Evolutionary conservation across 30 jellyfish, hydroid and myxozoan species (phyloP).

Genomic region (Catostylus mosaicus): DNA sequence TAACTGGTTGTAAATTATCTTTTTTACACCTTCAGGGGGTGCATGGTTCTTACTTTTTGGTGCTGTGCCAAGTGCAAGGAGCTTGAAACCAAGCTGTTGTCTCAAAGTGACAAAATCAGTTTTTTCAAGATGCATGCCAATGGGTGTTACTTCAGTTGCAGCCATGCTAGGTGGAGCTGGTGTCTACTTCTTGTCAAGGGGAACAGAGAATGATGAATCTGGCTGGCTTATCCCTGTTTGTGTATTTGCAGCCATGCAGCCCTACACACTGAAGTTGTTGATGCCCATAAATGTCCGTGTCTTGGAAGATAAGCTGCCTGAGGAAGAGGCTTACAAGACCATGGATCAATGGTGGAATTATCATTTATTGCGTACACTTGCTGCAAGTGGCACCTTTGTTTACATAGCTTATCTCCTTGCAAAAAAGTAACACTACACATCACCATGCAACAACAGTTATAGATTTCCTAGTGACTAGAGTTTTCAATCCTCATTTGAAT

Average conservation of each 20-base stretch:
- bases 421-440: background rate
- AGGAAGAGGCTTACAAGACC: constrained; percentile 43
- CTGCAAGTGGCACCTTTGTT: constrained; percentile 53
- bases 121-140: constrained; percentile 51
- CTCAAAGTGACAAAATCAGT: constrained; percentile 54
- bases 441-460: background rate
- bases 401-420: constrained; percentile 47
- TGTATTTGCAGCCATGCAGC: constrained; percentile 40
- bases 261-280: constrained; percentile 16
- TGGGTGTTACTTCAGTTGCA: constrained; percentile 20
- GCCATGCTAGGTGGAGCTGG: constrained; percentile 47
- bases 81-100: constrained; percentile 60
- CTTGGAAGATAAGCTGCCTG: constrained; percentile 38
- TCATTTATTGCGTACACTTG: constrained; percentile 57
- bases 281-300: constrained; percentile 51
- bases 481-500: background rate
- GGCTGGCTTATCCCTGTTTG: constrained; percentile 60
- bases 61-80: constrained; percentile 55
- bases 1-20: background rate
- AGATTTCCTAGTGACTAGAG: background rate
- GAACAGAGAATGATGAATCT: constrained; percentile 1
- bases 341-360: constrained; percentile 51
- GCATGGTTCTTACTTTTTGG: constrained; percentile 61
- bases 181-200: constrained; percentile 28
- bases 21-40: constrained; percentile 38